These are phyloP conservation scores for Ascidia mentula DNA, from an alignment of 23 tunicate genomes.

Conservation along the genomic window DNA sequence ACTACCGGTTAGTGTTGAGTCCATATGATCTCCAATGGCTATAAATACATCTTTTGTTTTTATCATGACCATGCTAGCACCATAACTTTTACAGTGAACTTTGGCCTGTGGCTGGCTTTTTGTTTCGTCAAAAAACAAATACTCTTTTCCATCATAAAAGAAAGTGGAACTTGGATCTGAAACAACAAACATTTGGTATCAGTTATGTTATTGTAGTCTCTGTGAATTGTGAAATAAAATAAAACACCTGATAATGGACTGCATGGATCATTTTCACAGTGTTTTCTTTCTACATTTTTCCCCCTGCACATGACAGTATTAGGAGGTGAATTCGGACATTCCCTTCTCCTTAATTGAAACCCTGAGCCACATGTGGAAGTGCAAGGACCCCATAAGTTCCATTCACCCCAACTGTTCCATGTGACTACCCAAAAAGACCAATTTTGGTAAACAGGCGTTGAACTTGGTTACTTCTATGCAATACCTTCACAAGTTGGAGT, in stretches of 20 bases:
- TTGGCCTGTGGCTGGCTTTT: neutral
- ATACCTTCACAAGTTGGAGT: too few relatives aligned
- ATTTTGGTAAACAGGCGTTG: too few relatives aligned
- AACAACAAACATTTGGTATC: neutral
- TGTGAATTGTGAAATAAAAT: too few relatives aligned
- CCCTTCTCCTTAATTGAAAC: neutral
- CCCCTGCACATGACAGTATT: neutral
- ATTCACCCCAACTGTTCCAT: neutral
- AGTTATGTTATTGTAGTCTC: neutral
- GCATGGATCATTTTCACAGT: neutral
- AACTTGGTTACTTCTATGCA: too few relatives aligned
- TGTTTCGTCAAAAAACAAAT: neutral
- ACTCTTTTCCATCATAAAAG: neutral
- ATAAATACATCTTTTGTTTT: neutral
- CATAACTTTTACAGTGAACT: neutral
- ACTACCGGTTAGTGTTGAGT: neutral
- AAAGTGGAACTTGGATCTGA: neutral
- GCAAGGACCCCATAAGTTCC: neutral
- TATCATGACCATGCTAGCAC: neutral
- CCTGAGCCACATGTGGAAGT: neutral
- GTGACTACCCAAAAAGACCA: too few relatives aligned
- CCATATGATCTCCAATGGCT: neutral
- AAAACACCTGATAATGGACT: neutral
- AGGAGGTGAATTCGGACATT: neutral
- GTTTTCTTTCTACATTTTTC: neutral